A percentile compares a stretch with the other conserved stretches of the same genome.
Conservation (phyloP, 2,888 invertebrate species). For the Orthosia gracilis region DNA sequence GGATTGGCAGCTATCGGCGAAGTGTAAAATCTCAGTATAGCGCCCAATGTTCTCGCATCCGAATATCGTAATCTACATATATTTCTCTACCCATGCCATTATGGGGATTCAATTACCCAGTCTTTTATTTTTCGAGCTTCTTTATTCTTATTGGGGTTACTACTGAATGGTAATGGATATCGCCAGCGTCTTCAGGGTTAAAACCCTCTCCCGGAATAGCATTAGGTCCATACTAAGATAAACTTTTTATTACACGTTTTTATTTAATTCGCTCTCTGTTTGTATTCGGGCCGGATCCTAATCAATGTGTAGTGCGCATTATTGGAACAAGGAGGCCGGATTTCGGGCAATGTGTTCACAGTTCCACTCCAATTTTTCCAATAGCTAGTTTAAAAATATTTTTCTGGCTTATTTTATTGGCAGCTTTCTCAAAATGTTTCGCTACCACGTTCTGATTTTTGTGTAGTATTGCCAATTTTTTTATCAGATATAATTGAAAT, state of each 20-base stretch:
- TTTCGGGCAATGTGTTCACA: constrained; percentile 42
- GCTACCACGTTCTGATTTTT: constrained; percentile 27
- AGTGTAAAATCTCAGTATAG: constrained; percentile 87
- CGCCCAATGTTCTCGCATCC: constrained; percentile 81
- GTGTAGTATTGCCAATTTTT: constrained; percentile 30
- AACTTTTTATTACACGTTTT: constrained; percentile 71
- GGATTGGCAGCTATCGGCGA: constrained; percentile 88
- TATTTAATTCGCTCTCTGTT: constrained; percentile 69
- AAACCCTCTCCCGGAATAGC: constrained; percentile 69
- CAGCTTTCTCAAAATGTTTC: constrained; percentile 15
- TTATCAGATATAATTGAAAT: constrained; percentile 5
- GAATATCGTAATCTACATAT: constrained; percentile 81
- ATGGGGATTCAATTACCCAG: constrained; percentile 87
- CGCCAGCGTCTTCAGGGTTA: constrained; percentile 72
- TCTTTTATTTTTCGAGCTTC: constrained; percentile 80
- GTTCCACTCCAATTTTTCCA: constrained; percentile 34
- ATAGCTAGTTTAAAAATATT: constrained; percentile 36
- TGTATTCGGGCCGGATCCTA: constrained; percentile 62
- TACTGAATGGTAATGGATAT: constrained; percentile 76
- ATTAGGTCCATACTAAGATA: constrained; percentile 70
- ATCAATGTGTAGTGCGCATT: constrained; percentile 66
- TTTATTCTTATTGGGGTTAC: constrained; percentile 76
- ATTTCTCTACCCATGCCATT: constrained; percentile 81
- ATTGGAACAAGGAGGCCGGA: constrained; percentile 44
- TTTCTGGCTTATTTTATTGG: constrained; percentile 41